phyloP scores from a whole-genome alignment of 2,797 vertebrate species.

The Mormyrus proboscirostris region DNA sequence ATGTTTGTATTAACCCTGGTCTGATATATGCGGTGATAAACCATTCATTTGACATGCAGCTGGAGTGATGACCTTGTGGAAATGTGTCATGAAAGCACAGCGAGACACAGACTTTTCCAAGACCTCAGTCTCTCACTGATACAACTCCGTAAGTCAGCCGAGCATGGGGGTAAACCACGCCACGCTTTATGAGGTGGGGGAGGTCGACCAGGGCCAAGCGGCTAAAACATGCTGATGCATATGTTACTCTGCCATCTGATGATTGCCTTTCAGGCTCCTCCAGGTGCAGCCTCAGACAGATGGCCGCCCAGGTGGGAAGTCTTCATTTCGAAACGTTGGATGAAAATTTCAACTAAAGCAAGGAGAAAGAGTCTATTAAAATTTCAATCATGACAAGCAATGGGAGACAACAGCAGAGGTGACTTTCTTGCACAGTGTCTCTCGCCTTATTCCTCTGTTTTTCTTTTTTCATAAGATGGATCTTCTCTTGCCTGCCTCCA shows the following conservation, averaged over 20 bases:
- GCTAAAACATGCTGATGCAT: constrained; percentile 1
- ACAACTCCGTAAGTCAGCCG: not conserved
- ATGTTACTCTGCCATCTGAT: not conserved
- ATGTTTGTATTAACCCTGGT: not conserved
- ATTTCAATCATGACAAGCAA: constrained; percentile 12
- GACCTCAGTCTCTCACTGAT: not conserved
- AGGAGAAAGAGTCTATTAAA: constrained; percentile 11
- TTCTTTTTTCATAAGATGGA: not conserved
- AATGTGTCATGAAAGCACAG: not conserved
- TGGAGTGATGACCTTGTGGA: not conserved
- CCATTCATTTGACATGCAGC: not conserved
- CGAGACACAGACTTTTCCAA: not conserved
- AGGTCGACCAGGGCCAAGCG: not conserved
- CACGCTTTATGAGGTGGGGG: not conserved
- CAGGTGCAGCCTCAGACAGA: constrained; percentile 5
- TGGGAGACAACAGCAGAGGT: constrained; percentile 2
- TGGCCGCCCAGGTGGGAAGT: not conserved
- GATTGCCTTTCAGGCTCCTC: not conserved
- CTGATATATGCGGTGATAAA: not conserved
- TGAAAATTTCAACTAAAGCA: constrained; percentile 11
- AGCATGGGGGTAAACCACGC: not conserved
- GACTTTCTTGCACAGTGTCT: not conserved
- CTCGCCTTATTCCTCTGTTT: not conserved
- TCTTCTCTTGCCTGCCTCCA: not conserved
- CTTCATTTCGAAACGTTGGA: constrained; percentile 4